phyloP scores from a whole-genome alignment of 2,888 invertebrate genomes.

The Eupithecia inturbata region DNA sequence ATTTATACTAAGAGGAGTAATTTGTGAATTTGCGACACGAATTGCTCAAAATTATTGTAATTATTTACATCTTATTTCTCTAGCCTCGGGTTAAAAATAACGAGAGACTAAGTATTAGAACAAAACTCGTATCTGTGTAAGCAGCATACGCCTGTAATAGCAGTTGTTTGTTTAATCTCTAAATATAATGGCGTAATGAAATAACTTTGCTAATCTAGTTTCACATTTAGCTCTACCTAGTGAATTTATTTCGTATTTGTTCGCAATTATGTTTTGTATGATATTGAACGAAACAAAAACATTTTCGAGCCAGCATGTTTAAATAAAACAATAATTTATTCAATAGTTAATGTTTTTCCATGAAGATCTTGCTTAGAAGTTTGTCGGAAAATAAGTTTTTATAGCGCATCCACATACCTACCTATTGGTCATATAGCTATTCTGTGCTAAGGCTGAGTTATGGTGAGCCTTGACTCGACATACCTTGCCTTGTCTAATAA shows the following conservation, averaged over 20 bases:
- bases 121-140: constrained; percentile 13
- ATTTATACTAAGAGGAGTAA: background rate
- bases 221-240: constrained; percentile 12
- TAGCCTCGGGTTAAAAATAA: constrained; percentile 7
- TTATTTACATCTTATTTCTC: background rate
- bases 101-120: constrained; percentile 14
- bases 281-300: background rate
- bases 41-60: background rate
- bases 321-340: background rate
- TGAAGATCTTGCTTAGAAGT: background rate
- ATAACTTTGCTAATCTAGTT: constrained; percentile 27
- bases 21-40: background rate
- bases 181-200: constrained; percentile 29
- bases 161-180: constrained; percentile 40
- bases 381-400: background rate
- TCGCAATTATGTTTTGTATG: constrained; percentile 2
- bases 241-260: constrained; percentile 11
- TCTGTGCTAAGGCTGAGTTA: no score
- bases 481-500: no score
- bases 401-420: background rate
- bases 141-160: constrained; percentile 32
- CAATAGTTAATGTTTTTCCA: background rate
- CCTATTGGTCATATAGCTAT: background rate
- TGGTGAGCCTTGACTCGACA: no score
- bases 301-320: background rate